phyloP scores from a whole-genome alignment of 2,797 vertebrate genomes.

The Tinamus major region DNA sequence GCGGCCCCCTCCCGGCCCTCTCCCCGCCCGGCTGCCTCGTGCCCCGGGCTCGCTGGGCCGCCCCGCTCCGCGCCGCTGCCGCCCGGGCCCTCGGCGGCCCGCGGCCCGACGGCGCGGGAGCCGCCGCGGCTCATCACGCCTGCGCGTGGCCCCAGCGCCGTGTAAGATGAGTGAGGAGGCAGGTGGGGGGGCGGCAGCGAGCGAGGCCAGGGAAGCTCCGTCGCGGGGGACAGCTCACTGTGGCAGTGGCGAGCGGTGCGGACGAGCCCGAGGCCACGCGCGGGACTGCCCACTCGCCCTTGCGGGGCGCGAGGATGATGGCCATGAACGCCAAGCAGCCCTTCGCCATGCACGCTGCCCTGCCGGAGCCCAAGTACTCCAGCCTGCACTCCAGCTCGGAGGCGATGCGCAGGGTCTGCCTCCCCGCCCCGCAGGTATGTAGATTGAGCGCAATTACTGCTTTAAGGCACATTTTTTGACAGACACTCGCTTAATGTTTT shows the following conservation, averaged over 20 bases:
- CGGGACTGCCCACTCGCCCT: conserved; percentile 78
- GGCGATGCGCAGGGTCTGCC: conserved; percentile 93
- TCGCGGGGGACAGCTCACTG: conserved; percentile 84
- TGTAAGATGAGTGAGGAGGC: conserved; percentile 89
- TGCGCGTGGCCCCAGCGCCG: conserved; percentile 71
- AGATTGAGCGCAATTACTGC: conserved; percentile 78
- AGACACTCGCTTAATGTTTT: conserved; percentile 82
- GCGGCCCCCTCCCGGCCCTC: too few species aligned
- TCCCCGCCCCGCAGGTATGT: conserved; percentile 95
- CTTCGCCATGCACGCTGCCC: conserved; percentile 90
- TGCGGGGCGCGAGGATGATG: conserved; percentile 88
- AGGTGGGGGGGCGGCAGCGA: conserved; percentile 68
- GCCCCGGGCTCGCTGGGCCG: too few species aligned
- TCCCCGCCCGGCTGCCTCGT: too few species aligned
- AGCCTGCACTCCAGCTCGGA: conserved; percentile 89
- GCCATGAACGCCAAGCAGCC: conserved; percentile 96
- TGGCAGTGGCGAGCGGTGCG: conserved; percentile 80
- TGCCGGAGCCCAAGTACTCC: conserved; percentile 91
- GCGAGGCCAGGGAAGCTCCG: conserved; percentile 81
- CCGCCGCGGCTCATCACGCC: conserved; percentile 54
- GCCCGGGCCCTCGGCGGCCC: too few species aligned
- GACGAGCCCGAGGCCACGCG: conserved; percentile 76
- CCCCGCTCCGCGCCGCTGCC: too few species aligned
- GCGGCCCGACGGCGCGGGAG: too few species aligned
- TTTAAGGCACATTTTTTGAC: conserved; percentile 82